A percentile compares a stretch with the other conserved stretches of the same genome.
Conservation (phyloP, 2,797 vertebrate species). For the Enteromius afrohamiltoni region DNA sequence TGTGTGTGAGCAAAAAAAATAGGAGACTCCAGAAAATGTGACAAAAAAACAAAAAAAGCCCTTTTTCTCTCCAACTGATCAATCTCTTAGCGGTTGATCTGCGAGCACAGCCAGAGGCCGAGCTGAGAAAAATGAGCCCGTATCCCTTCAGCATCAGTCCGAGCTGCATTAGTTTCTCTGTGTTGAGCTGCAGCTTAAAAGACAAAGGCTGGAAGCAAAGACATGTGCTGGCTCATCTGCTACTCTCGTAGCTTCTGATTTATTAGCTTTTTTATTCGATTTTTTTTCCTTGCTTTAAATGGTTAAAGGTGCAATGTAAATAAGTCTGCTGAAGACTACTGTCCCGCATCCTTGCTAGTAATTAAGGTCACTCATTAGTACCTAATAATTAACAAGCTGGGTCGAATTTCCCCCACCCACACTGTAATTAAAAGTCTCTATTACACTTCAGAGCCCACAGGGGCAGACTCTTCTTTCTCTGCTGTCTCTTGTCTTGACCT, state of each 20-base stretch:
- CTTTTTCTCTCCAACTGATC: constrained; percentile 49
- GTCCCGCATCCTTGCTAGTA: constrained; percentile 33
- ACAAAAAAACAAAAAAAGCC: constrained; percentile 18
- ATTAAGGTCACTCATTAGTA: constrained; percentile 44
- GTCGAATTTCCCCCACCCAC: constrained; percentile 8
- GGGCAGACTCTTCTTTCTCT: constrained; percentile 22
- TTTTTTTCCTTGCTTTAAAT: constrained; percentile 1
- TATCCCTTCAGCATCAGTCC: constrained; percentile 35
- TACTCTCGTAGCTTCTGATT: constrained; percentile 7
- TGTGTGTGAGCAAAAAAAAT: neutral
- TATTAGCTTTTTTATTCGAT: neutral
- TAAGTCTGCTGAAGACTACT: constrained; percentile 23
- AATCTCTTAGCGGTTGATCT: constrained; percentile 55
- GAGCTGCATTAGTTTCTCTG: constrained; percentile 38
- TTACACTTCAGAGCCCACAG: constrained; percentile 36
- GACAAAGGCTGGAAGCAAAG: constrained; percentile 29
- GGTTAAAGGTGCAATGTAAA: constrained; percentile 14
- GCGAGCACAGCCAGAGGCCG: constrained; percentile 56
- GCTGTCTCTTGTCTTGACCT: constrained; percentile 29
- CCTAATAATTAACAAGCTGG: constrained; percentile 41
- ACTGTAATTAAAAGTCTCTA: constrained; percentile 44
- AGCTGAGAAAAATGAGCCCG: constrained; percentile 55
- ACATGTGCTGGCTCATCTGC: constrained; percentile 22
- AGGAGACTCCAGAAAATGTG: constrained; percentile 13
- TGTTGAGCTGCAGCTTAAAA: constrained; percentile 31